Conservation (phyloP, 92 coral and sea anemone species). For the Isaurus tuberculatus region DNA sequence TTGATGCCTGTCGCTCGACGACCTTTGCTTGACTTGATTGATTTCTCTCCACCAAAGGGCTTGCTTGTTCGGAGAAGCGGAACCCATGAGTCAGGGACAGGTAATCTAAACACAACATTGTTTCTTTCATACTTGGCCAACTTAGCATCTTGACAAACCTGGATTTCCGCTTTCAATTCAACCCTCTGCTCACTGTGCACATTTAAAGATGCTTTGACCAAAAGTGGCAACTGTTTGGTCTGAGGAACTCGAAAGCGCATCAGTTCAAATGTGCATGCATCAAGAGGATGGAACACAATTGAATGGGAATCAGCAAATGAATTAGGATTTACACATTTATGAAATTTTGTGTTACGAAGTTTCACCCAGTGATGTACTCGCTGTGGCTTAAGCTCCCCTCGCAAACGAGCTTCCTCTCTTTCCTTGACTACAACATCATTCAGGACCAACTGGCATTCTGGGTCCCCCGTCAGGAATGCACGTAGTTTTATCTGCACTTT, state of each 20-base stretch:
- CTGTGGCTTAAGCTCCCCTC: conserved; percentile 94
- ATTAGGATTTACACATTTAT: conserved; percentile 76
- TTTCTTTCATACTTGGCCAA: conserved; percentile 91
- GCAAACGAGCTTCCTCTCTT: conserved; percentile 88
- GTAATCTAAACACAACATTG: conserved; percentile 88
- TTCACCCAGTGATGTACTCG: conserved; percentile 96
- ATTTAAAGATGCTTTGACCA: conserved; percentile 70
- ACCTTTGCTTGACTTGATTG: conserved; percentile 92
- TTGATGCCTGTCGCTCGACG: conserved; percentile 86
- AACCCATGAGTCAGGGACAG: conserved; percentile 98
- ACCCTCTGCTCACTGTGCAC: conserved; percentile 86
- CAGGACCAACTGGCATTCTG: conserved; percentile 92
- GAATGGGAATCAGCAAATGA: conserved; percentile 79
- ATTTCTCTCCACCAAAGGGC: conserved; percentile 87
- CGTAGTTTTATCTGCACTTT: conserved; percentile 81
- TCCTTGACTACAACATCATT: conserved; percentile 83
- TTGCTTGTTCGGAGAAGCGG: conserved; percentile 88
- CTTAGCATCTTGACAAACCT: conserved; percentile 91
- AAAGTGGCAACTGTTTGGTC: conserved; percentile 87
- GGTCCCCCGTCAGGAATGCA: conserved; percentile 94
- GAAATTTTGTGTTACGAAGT: conserved; percentile 75
- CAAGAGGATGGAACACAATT: conserved; percentile 91
- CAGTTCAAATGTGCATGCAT: conserved; percentile 98
- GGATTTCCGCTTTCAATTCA: conserved; percentile 92
- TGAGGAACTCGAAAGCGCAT: conserved; percentile 95